Evolutionary conservation across 2,888 invertebrate genomes (phyloP).

Genomic region (Gisinianus flammeolus): DNA sequence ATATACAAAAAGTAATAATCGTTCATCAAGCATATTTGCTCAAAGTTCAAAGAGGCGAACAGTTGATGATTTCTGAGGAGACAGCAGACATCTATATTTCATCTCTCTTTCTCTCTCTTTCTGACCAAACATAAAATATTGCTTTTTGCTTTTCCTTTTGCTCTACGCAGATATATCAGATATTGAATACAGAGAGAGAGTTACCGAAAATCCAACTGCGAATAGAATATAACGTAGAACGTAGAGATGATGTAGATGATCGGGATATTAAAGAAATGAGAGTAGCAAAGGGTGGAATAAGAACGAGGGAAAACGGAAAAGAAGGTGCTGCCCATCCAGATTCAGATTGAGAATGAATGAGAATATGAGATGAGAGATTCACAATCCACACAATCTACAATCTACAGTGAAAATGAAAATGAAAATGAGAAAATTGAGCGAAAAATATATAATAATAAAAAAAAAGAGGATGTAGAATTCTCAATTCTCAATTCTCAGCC

Average conservation of each 20-base stretch:
- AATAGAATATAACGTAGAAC: neutral
- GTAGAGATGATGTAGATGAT: too few relatives aligned
- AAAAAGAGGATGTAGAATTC: neutral
- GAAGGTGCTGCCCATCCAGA: too few relatives aligned
- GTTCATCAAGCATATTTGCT: constrained; percentile 24
- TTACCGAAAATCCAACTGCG: too few relatives aligned
- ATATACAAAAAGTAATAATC: constrained; percentile 24
- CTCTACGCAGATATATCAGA: neutral
- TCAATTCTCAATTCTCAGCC: neutral
- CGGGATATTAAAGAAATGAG: too few relatives aligned
- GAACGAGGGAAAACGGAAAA: too few relatives aligned
- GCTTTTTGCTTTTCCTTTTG: neutral
- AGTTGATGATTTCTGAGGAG: constrained; percentile 17
- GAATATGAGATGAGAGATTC: too few relatives aligned
- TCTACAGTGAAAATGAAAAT: neutral
- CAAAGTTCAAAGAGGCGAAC: constrained; percentile 27
- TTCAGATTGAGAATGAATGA: neutral
- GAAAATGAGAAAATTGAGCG: neutral
- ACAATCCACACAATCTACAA: too few relatives aligned
- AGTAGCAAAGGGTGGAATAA: too few relatives aligned
- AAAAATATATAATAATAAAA: neutral
- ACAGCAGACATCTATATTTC: constrained; percentile 12
- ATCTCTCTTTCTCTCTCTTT: neutral
- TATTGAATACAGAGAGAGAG: neutral
- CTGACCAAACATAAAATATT: too few relatives aligned